Conservation (phyloP, 2,888 invertebrate genomes). For the Caenorhabditis sp. region DNA sequence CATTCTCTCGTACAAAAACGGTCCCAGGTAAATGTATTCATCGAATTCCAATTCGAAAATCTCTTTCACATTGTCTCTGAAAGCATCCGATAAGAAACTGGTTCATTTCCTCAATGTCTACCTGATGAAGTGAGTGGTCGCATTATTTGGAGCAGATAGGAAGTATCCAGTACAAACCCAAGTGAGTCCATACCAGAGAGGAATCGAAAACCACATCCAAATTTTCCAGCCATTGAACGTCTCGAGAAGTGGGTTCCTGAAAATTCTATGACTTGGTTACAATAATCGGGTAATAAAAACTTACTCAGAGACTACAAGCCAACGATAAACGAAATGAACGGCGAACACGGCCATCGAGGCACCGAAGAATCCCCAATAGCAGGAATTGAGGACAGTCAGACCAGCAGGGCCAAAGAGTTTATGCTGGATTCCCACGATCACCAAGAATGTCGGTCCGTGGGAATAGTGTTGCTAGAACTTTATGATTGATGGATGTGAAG, state of each 20-base stretch:
- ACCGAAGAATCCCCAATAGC: slow-evolving; percentile 43
- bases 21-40: slow-evolving; percentile 32
- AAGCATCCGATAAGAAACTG: no score
- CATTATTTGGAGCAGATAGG: slow-evolving; percentile 12
- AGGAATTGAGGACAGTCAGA: slow-evolving; percentile 12
- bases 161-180: slow-evolving; percentile 33
- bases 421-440: slow-evolving; percentile 26
- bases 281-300: not conserved
- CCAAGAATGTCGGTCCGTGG: slow-evolving; percentile 39
- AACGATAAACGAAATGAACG: slow-evolving; percentile 46
- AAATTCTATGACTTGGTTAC: not conserved
- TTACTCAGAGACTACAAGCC: slow-evolving; percentile 31
- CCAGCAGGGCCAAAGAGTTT: slow-evolving; percentile 43
- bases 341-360: slow-evolving; percentile 37
- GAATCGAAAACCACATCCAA: slow-evolving; percentile 25
- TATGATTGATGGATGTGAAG: not conserved
- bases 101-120: not conserved
- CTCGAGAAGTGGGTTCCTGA: slow-evolving; percentile 11
- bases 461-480: slow-evolving; percentile 54
- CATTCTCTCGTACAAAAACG: slow-evolving; percentile 36
- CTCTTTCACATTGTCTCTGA: slow-evolving; percentile 34
- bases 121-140: slow-evolving; percentile 21
- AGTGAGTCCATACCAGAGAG: slow-evolving; percentile 24
- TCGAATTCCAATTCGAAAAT: slow-evolving; percentile 19
- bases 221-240: slow-evolving; percentile 21